A percentile compares a stretch with the other conserved stretches of the same genome.
phyloP scores from a whole-genome alignment of 2,113 vertebrate species.

The Asarcornis scutulata region DNA sequence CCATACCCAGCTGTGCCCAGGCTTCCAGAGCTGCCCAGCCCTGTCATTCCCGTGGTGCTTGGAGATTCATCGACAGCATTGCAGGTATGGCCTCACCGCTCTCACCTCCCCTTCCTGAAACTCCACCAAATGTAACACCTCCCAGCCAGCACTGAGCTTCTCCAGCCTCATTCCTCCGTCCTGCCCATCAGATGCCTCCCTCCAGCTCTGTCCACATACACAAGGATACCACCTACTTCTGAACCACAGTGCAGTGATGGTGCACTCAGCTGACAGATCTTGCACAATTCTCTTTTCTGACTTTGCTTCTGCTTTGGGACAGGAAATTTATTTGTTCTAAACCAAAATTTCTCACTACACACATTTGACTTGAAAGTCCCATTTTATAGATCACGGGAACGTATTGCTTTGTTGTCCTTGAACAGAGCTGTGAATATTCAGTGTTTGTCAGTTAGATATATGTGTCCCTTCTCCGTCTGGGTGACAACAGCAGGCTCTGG shows the following conservation, averaged over 20 bases:
- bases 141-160: neutral
- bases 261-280: neutral
- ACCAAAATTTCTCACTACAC: neutral
- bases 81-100: neutral
- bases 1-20: neutral
- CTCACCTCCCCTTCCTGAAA: neutral
- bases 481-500: neutral
- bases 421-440: neutral
- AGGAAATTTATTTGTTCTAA: neutral
- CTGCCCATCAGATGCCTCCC: neutral
- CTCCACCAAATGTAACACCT: neutral
- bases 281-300: neutral
- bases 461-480: neutral
- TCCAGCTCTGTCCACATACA: rapidly evolving
- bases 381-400: neutral
- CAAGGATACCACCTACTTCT: neutral
- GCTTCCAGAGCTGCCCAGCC: neutral
- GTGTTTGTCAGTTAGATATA: neutral
- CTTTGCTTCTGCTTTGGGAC: neutral
- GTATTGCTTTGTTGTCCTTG: neutral
- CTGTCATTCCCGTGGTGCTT: rapidly evolving
- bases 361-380: neutral
- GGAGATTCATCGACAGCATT: neutral
- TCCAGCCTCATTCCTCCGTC: neutral
- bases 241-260: neutral